Base-by-base conservation (phyloP, 2,797 vertebrate genomes). In the Galaxias olidus region DNA sequence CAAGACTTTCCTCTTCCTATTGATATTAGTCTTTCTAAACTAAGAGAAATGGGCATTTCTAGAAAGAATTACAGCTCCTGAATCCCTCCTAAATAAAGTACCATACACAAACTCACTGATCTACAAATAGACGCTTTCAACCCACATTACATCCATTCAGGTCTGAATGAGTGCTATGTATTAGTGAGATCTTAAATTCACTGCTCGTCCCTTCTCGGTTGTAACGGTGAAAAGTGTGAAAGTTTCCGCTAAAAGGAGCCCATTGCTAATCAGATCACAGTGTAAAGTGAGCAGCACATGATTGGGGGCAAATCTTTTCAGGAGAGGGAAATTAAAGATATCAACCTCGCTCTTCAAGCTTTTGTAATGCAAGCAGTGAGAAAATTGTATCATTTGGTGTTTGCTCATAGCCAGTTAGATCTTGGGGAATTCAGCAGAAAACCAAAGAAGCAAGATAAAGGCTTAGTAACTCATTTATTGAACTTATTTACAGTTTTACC, bases 201-300 rank as follows among this genome's bases (percentile, higher is more conserved):
- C 51, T 42, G 42, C 49, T 1, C 46, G 44, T 71, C 43, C 9
- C 8, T 49, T 15, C 41, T 9, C 41, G 10, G 4, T n/a, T 8
- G 47, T 45, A 19, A 51, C 47, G 9, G 58, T 55, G 52, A 65
- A 66, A 20, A 47, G 43, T 42, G 49, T 66, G 63, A 72, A 71
- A 76, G 68, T 68, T 71, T 50, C 44, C 50, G 61, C 73, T 73
- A 56, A 73, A 71, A 63, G 62, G 70, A 54, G 18, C 42, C 68
- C 45, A 71, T 76, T 73, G 57, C 53, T 71, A 79, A 60, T 63
- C 77, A 10, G 55, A 55, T 71, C 77, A 73, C 73, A 63, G 52
- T 51, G 20, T 12, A 12, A 55, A 40, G 20, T 13, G 19, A 40
- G 5, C 4, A 15, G 11, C 40, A 57, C 9, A 56, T 14, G 48